These are phyloP conservation scores for Phrynocephalus guinanensis DNA, from an alignment of 2,797 vertebrate genomes.

Conservation along the genomic window DNA sequence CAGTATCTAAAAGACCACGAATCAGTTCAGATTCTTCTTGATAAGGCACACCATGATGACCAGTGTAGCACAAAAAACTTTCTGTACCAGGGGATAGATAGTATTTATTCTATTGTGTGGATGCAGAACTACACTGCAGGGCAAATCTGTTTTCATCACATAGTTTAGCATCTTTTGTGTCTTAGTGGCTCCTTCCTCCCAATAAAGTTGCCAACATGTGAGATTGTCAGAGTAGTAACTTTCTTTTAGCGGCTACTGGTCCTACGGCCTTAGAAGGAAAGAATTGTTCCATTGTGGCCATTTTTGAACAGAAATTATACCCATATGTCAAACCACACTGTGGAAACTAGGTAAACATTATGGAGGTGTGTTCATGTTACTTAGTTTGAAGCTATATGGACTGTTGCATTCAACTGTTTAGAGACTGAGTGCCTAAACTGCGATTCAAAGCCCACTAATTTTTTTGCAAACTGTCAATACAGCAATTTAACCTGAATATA, in stretches of 20 bases:
- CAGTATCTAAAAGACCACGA: not conserved
- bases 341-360: not conserved
- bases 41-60: not conserved
- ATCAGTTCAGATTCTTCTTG: not conserved
- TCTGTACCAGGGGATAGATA: not conserved
- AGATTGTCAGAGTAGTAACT: not conserved
- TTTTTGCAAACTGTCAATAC: too few relatives aligned
- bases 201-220: not conserved
- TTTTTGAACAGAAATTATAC: not conserved
- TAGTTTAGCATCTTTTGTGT: not conserved
- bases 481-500: too few relatives aligned
- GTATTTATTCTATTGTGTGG: not conserved
- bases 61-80: not conserved
- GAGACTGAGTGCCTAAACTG: too few relatives aligned
- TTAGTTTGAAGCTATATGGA: not conserved
- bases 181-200: not conserved
- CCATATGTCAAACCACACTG: not conserved
- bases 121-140: not conserved
- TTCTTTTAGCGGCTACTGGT: not conserved
- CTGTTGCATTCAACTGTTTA: not conserved
- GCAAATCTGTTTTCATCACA: not conserved
- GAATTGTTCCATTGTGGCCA: not conserved
- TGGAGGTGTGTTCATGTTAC: too few relatives aligned
- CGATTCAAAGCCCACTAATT: too few relatives aligned
- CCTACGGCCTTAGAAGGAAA: not conserved